A percentile compares a stretch with the other conserved stretches of the same genome.
Evolutionary conservation across 2,797 vertebrate genomes (phyloP).

Genomic region (Echiichthys vipera): DNA sequence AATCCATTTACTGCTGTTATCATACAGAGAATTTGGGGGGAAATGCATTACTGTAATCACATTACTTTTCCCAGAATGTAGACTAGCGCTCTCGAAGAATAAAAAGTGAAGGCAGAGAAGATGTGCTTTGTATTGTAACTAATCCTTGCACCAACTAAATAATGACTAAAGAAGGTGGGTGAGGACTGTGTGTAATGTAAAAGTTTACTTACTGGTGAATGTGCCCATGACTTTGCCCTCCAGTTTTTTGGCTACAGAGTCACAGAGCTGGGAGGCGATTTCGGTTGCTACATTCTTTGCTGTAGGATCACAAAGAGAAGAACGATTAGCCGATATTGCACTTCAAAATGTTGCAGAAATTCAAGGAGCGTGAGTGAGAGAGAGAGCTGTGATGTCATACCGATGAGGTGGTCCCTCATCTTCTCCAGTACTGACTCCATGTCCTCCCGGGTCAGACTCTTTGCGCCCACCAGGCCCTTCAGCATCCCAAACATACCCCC

Average conservation of each 20-base stretch:
- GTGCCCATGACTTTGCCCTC: constrained; percentile 99
- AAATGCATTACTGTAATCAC: constrained; percentile 31
- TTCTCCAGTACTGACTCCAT: constrained; percentile 97
- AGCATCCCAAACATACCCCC: constrained; percentile 99
- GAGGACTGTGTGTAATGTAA: not conserved
- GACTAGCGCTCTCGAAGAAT: not conserved
- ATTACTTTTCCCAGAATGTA: constrained; percentile 1
- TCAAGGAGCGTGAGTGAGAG: not conserved
- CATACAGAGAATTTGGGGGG: not conserved
- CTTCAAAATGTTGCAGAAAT: not conserved
- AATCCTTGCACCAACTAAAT: not conserved
- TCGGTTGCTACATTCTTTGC: constrained; percentile 99
- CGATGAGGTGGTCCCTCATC: constrained; percentile 97
- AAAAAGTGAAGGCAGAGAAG: not conserved
- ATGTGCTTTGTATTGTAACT: not conserved
- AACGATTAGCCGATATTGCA: not conserved
- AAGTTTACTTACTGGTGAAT: constrained; percentile 93
- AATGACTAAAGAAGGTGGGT: not conserved
- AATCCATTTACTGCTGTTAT: not conserved
- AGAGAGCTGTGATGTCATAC: constrained; percentile 68
- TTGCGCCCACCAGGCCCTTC: constrained; percentile 96
- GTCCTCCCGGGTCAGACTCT: constrained; percentile 92
- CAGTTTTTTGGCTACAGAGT: constrained; percentile 96
- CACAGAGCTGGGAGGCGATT: constrained; percentile 93
- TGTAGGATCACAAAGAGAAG: constrained; percentile 56